phyloP scores from a whole-genome alignment of 2,113 vertebrate genomes.

The Nothobranchius furzeri region DNA sequence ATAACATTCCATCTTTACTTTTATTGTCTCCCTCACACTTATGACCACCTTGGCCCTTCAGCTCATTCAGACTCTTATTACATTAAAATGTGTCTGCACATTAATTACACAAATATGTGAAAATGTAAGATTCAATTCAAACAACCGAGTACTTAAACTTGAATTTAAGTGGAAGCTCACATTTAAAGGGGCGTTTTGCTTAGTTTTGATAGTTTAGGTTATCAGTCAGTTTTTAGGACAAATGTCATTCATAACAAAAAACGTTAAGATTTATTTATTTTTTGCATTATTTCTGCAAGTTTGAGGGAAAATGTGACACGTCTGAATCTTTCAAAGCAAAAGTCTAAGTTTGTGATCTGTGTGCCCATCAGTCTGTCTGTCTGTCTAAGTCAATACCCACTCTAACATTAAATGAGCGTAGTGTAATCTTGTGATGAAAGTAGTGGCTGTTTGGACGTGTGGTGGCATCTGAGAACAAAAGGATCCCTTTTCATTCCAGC shows the following conservation, averaged over 20 bases:
- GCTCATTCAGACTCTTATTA: background rate
- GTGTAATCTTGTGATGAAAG: background rate
- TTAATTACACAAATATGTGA: slow-evolving; percentile 46
- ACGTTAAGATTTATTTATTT: no score
- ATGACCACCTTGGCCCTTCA: background rate
- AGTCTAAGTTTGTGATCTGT: background rate
- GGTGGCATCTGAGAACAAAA: slow-evolving; percentile 10
- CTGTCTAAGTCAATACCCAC: background rate
- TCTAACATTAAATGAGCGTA: background rate
- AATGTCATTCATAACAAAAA: no score
- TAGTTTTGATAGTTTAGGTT: background rate
- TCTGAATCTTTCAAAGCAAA: background rate
- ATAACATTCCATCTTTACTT: background rate
- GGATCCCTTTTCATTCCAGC: background rate
- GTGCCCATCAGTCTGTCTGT: background rate
- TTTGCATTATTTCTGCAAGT: background rate
- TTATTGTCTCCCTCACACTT: no score
- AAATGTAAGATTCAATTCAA: slow-evolving; percentile 44
- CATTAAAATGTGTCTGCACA: slow-evolving; percentile 46
- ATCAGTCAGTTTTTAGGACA: background rate
- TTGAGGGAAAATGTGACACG: background rate
- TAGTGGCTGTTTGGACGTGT: slow-evolving; percentile 6
- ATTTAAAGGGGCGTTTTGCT: background rate
- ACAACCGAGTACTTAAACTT: slow-evolving; percentile 21
- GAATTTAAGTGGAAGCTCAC: background rate